Evolutionary conservation across 2,797 vertebrate species (phyloP), one percentile per base, ranked within the genome.

Genomic region (Aphelocoma californica): DNA sequence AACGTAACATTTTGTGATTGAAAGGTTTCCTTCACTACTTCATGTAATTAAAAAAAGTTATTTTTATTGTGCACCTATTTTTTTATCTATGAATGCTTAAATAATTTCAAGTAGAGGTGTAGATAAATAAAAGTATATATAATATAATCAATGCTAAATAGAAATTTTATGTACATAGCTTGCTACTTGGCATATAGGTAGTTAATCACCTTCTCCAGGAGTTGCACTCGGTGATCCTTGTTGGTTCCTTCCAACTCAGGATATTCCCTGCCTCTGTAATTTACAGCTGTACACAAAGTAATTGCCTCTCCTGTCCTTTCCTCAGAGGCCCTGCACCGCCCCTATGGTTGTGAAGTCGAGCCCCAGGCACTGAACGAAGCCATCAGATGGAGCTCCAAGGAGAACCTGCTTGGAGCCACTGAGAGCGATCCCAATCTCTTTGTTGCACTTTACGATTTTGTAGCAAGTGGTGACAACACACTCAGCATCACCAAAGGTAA

Each of bases 401-500:
- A 99, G 98, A 99, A 99, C 97, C 98, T 99, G 69, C 98, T 99
- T 12, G 99, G 99, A 92, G 99, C 99, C 38, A 98, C 99, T 1
- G 99, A 99, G 98, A 99, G 99, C 17, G 99, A 99, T 94, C 99
- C 99, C 50, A 99, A 99, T 98, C 99, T 99, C 96, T 99, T 99
- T 62, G 99, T 99, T 97, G 99, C 99, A 98, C 99, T 99, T 98
- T 99, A 99, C 77, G 99, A 99, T 98, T 99, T 99, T 94, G 99
- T 99, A 64, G 99, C 99, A 96, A 99, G 99, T 38, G 99, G 99
- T 88, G 99, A 99, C 98, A 99, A 99, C 98, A 99, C 99, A 2
- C 99, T 99, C 92, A 99, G 99, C 98, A 99, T 99, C 97, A 99
- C 99, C 54, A 99, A 99, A 99, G 99, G 99, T 99, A 97, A 96